Evolutionary conservation across 2,797 vertebrate species (phyloP).

Genomic region (Odontamblyopus lacepedii): DNA sequence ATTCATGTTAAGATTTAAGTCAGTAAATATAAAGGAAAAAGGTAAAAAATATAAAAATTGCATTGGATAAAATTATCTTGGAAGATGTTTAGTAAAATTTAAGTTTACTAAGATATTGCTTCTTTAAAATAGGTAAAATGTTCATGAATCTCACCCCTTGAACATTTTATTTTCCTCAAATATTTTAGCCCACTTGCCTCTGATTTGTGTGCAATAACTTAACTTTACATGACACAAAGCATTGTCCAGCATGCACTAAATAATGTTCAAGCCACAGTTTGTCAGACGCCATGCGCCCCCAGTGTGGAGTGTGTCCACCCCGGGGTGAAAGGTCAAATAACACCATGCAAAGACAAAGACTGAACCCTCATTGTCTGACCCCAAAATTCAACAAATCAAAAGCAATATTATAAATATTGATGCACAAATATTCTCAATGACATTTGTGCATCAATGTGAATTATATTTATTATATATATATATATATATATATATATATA

Average conservation of each 20-base stretch:
- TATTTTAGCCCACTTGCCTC: neutral
- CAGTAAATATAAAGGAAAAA: neutral
- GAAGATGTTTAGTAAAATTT: no score
- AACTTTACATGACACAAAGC: constrained; percentile 5
- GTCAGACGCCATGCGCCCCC: constrained; percentile 18
- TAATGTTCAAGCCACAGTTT: neutral
- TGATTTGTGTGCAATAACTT: neutral
- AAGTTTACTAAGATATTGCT: neutral
- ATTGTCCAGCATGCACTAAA: constrained; percentile 2
- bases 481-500: neutral
- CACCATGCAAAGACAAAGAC: constrained; percentile 45
- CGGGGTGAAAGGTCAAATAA: constrained; percentile 61
- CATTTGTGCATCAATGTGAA: neutral
- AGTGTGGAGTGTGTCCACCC: constrained; percentile 25
- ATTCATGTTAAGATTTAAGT: no score
- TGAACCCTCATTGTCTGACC: constrained; percentile 56
- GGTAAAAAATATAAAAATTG: neutral
- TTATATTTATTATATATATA: neutral
- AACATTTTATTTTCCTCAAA: no score
- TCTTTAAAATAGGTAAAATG: no score
- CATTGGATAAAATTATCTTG: neutral
- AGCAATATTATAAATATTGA: no score
- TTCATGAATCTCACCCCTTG: no score
- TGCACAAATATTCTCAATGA: neutral
- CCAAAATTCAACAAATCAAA: constrained; percentile 27